Base-by-base conservation (phyloP, 2,113 vertebrate genomes). In the Ceratotherium simum region DNA sequence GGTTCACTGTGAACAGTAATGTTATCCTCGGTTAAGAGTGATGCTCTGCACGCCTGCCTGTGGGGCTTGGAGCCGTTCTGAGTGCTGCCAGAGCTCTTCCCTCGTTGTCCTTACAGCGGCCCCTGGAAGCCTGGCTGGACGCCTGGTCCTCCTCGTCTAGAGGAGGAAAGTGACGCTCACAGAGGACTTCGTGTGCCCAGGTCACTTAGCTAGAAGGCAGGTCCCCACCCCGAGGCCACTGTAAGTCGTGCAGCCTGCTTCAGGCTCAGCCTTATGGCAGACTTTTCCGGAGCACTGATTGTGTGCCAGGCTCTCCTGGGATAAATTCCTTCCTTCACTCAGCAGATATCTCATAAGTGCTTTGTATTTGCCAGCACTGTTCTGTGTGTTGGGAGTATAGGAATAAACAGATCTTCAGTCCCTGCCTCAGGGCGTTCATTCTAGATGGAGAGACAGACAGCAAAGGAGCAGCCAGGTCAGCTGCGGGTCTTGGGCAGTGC, bases 11-110 rank as follows among this genome's bases (percentile, higher is more conserved):
- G 73, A 16, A 10, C 0, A 46, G 20, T 10, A 0, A 7, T 23
- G 39, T 36, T 17, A 0, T 36, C 8, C 1, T 4, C 10, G n/a
- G 39, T 65, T 23, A 17, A 33, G 79, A 51, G 7, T 31, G 10
- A 3, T 1, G 1, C 17, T 16, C 4, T 7, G 29, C 36, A 1
- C 21, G 5, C 39, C 16, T 21, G 13, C 64, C 2, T 42, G 36
- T 17, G 17, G 67, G 5, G 11, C 48, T 90, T 5, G 1, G 78
- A 13, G 31, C 48, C 25, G 0, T 17, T 39, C 21, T 5, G 25
- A 85, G 64, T 9, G 1, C 79, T 46, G 76, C 54, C 16, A 0
- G 4, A 18, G 11, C n/a, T 31, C 6, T n/a, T 64, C 5, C n/a
- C 5, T 23, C 1, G 0, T 20, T 33, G 48, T 39, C 31, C 46